Evolutionary conservation across 2,113 vertebrate species (phyloP), one percentile per base, ranked within the genome.

Genomic region (Melozone crissalis): DNA sequence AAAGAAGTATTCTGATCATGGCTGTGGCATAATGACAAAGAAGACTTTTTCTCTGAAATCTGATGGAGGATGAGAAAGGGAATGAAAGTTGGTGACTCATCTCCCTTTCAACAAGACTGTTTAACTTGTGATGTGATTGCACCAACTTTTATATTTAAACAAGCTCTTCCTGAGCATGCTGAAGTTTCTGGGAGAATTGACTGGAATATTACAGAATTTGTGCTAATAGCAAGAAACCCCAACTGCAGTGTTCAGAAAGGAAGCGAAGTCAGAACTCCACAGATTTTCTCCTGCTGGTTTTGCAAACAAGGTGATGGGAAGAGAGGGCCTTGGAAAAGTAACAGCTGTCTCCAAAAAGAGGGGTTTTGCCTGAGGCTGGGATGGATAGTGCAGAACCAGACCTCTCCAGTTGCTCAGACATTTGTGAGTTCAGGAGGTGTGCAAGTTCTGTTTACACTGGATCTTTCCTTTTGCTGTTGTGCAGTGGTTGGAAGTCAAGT

Each of bases 301-400:
- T n/a, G 37, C 31, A 77, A 91, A 57, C 8, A 37, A 74, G 18
- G 5, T 44, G 15, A 43, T 59, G 20, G 46, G 35, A 68, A 68
- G 33, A 88, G 8, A 67, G 7, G 11, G 46, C 11, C 15, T 82
- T 63, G 83, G 46, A 31, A 68, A 83, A 73, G 33, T n/a, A 81
- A 46, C 18, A 44, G 9, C 26, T 80, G 28, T 15, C 16, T 77
- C 41, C 28, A 68, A 41, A 35, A 33, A 21, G 24, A 67, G 5
- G 8, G 5, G 1, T 12, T 54, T 52, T 82, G 23, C 0, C 2
- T 4, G 3, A 46, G 9, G 3, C 8, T 63, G 33, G 63, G 33
- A 33, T 46, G 49, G 21, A 57, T 46, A 15, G n/a, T 57, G 30
- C 18, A 52, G 41, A 63, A 77, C 72, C 44, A 89, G 30, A 55